A percentile compares a stretch with the other conserved stretches of the same genome.
Conservation (phyloP, 2,113 vertebrate species). For the Paramisgurnus dabryanus region DNA sequence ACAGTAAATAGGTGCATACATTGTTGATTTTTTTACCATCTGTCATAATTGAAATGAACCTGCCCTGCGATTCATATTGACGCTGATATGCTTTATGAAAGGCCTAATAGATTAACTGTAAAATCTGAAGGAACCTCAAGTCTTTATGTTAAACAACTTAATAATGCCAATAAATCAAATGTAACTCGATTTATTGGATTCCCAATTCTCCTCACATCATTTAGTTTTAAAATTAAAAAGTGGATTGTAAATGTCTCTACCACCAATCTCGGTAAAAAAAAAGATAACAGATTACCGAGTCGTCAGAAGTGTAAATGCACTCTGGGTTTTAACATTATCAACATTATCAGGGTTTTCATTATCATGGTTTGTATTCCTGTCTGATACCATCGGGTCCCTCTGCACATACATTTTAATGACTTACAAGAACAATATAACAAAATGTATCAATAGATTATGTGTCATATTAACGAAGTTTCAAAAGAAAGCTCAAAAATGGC, state of each 20-base stretch:
- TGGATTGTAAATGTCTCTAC: not conserved
- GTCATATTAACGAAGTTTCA: conserved; percentile 8
- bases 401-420: not conserved
- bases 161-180: conserved; percentile 2
- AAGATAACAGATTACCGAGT: not conserved
- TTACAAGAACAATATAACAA: not conserved
- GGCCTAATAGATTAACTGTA: not conserved
- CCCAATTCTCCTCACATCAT: not conserved
- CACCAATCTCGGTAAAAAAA: not conserved
- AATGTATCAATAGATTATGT: not conserved
- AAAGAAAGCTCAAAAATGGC: conserved; percentile 29
- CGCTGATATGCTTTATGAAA: not conserved
- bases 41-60: not conserved
- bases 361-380: no score
- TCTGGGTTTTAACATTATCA: not conserved
- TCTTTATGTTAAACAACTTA: not conserved
- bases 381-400: conserved; percentile 1
- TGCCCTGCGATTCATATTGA: not conserved
- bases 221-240: not conserved
- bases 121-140: not conserved
- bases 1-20: no score
- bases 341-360: no score
- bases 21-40: no score
- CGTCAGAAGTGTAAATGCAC: not conserved
- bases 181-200: not conserved